These are phyloP conservation scores for Pipra filicauda DNA, from an alignment of 2,113 vertebrate species.

Conservation along the genomic window DNA sequence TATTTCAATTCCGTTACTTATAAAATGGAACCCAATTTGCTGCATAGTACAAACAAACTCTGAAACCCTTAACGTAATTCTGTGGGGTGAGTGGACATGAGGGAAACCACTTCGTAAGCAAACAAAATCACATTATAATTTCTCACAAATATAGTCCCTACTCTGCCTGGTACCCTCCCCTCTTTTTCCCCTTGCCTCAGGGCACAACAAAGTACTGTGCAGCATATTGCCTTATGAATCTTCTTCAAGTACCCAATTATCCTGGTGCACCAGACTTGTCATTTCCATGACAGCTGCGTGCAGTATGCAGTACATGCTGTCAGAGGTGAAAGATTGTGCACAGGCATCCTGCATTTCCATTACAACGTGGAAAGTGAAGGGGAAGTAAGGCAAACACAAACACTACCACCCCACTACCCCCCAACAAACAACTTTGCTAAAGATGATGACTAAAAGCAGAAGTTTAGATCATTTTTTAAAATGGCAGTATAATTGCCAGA, in stretches of 20 bases:
- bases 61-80: slow-evolving; percentile 33
- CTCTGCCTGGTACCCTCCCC: slow-evolving; percentile 11
- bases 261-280: slow-evolving; percentile 63
- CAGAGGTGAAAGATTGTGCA: slow-evolving; percentile 71
- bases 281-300: slow-evolving; percentile 72
- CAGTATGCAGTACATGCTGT: slow-evolving; percentile 33
- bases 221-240: slow-evolving; percentile 77
- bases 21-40: background rate
- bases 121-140: slow-evolving; percentile 66
- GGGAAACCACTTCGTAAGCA: background rate
- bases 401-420: background rate
- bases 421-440: slow-evolving; percentile 21
- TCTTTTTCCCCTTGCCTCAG: slow-evolving; percentile 52
- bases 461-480: slow-evolving; percentile 34
- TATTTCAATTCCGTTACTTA: background rate
- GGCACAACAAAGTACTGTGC: slow-evolving; percentile 53
- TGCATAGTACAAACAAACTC: background rate
- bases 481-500: slow-evolving; percentile 1
- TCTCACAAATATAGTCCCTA: slow-evolving; percentile 53
- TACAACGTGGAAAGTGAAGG: slow-evolving; percentile 20
- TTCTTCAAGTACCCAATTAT: slow-evolving; percentile 82
- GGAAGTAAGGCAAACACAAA: background rate
- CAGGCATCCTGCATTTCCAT: slow-evolving; percentile 60
- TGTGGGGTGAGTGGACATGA: background rate
- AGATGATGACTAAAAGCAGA: slow-evolving; percentile 55